Percentiles rank a stretch among this genome's conserved stretches.
These are phyloP conservation scores for Hippoglossus hippoglossus DNA, from an alignment of 2,797 vertebrate genomes.

Conservation along the genomic window DNA sequence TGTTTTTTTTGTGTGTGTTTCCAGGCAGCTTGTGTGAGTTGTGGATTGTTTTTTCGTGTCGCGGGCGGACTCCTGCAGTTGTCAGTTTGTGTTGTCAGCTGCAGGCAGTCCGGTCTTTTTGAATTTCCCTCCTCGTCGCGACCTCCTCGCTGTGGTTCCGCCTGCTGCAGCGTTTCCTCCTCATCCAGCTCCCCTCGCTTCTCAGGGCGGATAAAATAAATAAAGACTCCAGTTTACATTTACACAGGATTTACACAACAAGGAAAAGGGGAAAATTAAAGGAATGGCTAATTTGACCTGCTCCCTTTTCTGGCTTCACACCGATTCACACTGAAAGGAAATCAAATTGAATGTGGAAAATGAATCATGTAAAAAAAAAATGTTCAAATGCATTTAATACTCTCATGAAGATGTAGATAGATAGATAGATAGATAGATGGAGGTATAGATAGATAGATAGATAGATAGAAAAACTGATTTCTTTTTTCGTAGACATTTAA, in stretches of 20 bases:
- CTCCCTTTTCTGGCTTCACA: too few species aligned
- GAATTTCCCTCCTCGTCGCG: conserved; percentile 82
- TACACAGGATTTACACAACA: neutral
- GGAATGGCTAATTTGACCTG: neutral
- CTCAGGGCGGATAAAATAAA: too few species aligned
- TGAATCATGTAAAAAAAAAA: too few species aligned
- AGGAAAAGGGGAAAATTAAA: neutral
- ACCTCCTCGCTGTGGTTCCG: conserved; percentile 64
- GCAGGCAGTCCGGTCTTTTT: conserved; percentile 60
- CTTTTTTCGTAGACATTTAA: too few species aligned
- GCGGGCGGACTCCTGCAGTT: neutral
- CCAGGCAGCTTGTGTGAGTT: fast-evolving
- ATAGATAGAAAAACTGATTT: too few species aligned
- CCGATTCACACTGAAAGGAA: fast-evolving
- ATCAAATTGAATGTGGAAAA: too few species aligned
- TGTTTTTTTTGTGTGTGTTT: neutral
- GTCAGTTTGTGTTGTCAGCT: neutral
- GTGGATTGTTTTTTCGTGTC: fast-evolving
- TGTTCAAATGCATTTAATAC: too few species aligned
- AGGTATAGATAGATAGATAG: too few species aligned
- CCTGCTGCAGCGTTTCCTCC: conserved; percentile 20
- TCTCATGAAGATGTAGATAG: too few species aligned
- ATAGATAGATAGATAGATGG: too few species aligned
- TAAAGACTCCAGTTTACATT: neutral
- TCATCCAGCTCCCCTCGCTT: too few species aligned